Conservation (phyloP, 2,888 invertebrate species). For the Acleris sparsana region DNA sequence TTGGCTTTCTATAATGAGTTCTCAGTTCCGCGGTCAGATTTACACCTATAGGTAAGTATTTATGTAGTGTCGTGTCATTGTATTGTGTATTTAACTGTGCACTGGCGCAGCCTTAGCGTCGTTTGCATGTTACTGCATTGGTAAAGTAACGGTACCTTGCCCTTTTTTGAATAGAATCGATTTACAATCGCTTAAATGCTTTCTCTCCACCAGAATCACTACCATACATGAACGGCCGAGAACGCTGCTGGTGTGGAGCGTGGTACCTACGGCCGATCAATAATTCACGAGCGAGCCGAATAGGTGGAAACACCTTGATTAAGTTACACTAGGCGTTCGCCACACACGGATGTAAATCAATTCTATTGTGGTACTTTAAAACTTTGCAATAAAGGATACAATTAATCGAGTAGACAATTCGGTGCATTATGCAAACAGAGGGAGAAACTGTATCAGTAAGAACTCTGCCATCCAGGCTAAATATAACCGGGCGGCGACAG, state of each 20-base stretch:
- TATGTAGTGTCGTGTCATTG: conserved; percentile 15
- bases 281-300: conserved; percentile 26
- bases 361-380: conserved; percentile 41
- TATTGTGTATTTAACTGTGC: conserved; percentile 59
- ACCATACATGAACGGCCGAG: conserved; percentile 3
- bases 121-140: conserved; percentile 66
- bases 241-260: neutral
- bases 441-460: conserved; percentile 74
- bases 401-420: conserved; percentile 52
- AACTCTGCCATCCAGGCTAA: conserved; percentile 74
- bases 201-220: conserved; percentile 4
- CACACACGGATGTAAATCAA: conserved; percentile 3
- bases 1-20: conserved; percentile 57
- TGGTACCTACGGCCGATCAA: conserved; percentile 12
- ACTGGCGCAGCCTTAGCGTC: conserved; percentile 40
- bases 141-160: conserved; percentile 63
- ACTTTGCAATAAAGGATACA: conserved; percentile 54
- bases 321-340: conserved; percentile 1
- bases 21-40: conserved; percentile 46
- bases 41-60: conserved; percentile 54
- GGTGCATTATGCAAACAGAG: conserved; percentile 67
- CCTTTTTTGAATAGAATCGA: conserved; percentile 61
- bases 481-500: conserved; percentile 74
- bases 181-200: conserved; percentile 45
- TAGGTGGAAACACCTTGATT: conserved; percentile 26